phyloP scores from a whole-genome alignment of 2,797 vertebrate genomes.

The Pempheris klunzingeri region DNA sequence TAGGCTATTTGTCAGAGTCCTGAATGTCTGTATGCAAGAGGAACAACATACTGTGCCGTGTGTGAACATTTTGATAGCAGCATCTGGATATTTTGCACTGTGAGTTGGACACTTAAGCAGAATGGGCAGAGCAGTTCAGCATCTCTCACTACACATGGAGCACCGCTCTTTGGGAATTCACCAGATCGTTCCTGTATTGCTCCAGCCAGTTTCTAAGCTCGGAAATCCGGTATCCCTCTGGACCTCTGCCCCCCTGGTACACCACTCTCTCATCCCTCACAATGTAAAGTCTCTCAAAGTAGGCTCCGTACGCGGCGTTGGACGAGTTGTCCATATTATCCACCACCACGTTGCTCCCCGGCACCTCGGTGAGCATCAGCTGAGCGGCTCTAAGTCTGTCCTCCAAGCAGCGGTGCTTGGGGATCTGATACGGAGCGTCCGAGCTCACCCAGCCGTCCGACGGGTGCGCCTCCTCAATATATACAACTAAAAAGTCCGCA shows the following conservation, averaged over 20 bases:
- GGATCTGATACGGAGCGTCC: slow-evolving; percentile 95
- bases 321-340: slow-evolving; percentile 98
- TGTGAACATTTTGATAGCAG: slow-evolving; percentile 78
- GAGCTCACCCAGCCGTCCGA: slow-evolving; percentile 98
- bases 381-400: slow-evolving; percentile 93
- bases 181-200: slow-evolving; percentile 87
- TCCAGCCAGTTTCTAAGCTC: slow-evolving; percentile 94
- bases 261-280: slow-evolving; percentile 91
- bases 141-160: slow-evolving; percentile 88
- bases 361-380: slow-evolving; percentile 90
- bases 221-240: slow-evolving; percentile 96
- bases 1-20: slow-evolving; percentile 56
- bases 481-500: slow-evolving; percentile 96
- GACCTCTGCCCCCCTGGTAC: slow-evolving; percentile 96
- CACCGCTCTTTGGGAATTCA: slow-evolving; percentile 81
- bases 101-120: slow-evolving; percentile 65
- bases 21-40: slow-evolving; percentile 49
- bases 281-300: slow-evolving; percentile 97
- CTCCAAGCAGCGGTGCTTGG: slow-evolving; percentile 94
- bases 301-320: slow-evolving; percentile 97
- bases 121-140: slow-evolving; percentile 42
- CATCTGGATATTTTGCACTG: slow-evolving; percentile 73
- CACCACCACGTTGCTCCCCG: slow-evolving; percentile 92
- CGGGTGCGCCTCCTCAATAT: slow-evolving; percentile 98
- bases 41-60: slow-evolving; percentile 59